Evolutionary conservation across 2,113 vertebrate species (phyloP).

Genomic region (Misgurnus anguillicaudatus): DNA sequence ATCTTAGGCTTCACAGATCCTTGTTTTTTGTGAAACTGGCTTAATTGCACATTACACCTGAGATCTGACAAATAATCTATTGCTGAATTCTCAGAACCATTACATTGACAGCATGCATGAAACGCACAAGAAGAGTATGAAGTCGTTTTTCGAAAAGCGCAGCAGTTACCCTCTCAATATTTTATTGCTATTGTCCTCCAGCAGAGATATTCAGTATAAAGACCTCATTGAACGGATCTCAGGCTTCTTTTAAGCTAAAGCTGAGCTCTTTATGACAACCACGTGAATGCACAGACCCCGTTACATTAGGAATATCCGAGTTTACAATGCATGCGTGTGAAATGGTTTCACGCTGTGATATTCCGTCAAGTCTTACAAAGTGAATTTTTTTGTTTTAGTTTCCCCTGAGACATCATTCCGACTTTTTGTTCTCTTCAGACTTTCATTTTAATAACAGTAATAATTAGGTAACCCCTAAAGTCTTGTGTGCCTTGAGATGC

Average conservation of each 20-base stretch:
- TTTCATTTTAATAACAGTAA: background rate
- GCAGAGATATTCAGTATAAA: conserved; percentile 15
- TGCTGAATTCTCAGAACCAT: background rate
- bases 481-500: background rate
- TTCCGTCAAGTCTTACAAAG: conserved; percentile 4
- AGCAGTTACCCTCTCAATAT: background rate
- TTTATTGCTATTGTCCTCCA: conserved; percentile 18
- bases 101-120: background rate
- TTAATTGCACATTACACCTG: conserved; percentile 25
- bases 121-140: background rate
- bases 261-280: background rate
- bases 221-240: background rate
- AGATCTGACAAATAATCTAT: conserved; percentile 13
- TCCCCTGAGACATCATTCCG: background rate
- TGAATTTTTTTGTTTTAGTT: background rate
- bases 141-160: background rate
- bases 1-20: background rate
- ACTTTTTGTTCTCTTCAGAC: background rate
- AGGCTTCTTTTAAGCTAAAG: background rate
- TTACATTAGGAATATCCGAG: too few species aligned
- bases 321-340: background rate
- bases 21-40: background rate
- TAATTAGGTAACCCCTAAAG: background rate
- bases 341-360: conserved; percentile 3
- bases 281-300: too few species aligned